These are phyloP conservation scores for Meiosimyza decipiens DNA, from an alignment of 2,888 invertebrate species.

Conservation along the genomic window DNA sequence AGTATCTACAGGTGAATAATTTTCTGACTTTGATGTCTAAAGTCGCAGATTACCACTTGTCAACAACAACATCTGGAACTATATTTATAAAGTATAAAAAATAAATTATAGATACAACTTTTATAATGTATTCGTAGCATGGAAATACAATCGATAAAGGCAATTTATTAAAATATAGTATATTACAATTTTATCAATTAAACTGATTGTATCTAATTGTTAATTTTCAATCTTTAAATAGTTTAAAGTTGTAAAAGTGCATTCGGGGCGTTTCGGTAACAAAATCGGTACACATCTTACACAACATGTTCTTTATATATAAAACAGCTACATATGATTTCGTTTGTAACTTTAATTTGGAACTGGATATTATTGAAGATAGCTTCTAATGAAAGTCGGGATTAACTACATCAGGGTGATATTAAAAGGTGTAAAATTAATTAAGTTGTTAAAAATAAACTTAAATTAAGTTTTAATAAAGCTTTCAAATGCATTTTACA, in stretches of 20 bases:
- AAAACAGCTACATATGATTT: conserved; percentile 2
- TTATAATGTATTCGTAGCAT: conserved; percentile 11
- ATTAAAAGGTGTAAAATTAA: conserved; percentile 7
- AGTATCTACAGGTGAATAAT: too few species aligned
- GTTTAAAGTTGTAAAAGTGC: conserved; percentile 27
- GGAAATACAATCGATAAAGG: neutral
- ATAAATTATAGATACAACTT: conserved; percentile 13
- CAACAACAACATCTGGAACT: conserved; percentile 79
- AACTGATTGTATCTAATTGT: neutral
- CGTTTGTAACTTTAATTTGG: neutral
- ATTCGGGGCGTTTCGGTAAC: conserved; percentile 40
- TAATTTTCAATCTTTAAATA: neutral
- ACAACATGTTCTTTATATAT: neutral
- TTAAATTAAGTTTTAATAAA: neutral
- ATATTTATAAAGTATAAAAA: conserved; percentile 59
- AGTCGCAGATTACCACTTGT: conserved; percentile 70
- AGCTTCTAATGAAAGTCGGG: conserved; percentile 51
- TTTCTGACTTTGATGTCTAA: too few species aligned
- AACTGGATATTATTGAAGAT: conserved; percentile 8
- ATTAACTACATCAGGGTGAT: conserved; percentile 46
- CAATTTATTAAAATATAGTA: conserved; percentile 15
- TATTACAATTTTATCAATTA: conserved; percentile 13
- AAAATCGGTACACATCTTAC: conserved; percentile 3
- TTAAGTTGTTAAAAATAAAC: neutral
- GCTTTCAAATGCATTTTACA: neutral